Base-by-base conservation (phyloP, 2,888 invertebrate genomes). In the Drosophila sordidula region DNA sequence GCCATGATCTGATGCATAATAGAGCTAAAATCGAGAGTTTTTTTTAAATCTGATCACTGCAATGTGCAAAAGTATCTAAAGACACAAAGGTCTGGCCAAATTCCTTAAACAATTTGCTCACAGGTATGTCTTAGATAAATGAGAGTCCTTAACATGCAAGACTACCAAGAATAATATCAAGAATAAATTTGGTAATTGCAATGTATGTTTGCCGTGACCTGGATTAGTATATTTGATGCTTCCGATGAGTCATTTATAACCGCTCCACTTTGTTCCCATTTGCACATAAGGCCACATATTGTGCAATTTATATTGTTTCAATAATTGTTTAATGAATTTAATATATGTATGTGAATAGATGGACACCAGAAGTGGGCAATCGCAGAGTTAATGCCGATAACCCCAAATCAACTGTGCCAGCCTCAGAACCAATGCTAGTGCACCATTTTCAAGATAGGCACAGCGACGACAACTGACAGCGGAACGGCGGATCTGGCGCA, bases 351-450 rank as follows among this genome's bases (percentile, higher is more conserved):
- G 18, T 12, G 25, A 46, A 34, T 25, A 66, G 34, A 42, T 52
- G 44, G 25, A 8, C 12, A 41, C 22, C 41, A 58, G 57, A 58
- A 74, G 41, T 47, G 34, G 51, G 54, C 32, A 58, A 51, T 58
- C 41, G 16, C 39, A 8, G 8, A 61, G 38, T 8, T n/a, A 32
- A 16, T 8, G 25, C 18, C 50, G 73, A 78, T 75, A 75, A 78
- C 75, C 57, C 54, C 64, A 25, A 54, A 36, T 8, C 52, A 49
- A 42, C 63, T 63, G 36, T 45, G 18, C 50, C 50, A 52, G 49
- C 56, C 46, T 49, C 34, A 26, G 45, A 62, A 47, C 18, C 51
- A 44, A 34, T 34, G 34, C 56, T 63, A 44, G 62, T 16, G 41
- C 18, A 18, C 38, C 52, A 59, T 9, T 52, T 54, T 32, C 6